A percentile compares a stretch with the other conserved stretches of the same genome.
Evolutionary conservation across 1,140 invertebrate species (phyloP).

Genomic region (Probaryconus sp.): DNA sequence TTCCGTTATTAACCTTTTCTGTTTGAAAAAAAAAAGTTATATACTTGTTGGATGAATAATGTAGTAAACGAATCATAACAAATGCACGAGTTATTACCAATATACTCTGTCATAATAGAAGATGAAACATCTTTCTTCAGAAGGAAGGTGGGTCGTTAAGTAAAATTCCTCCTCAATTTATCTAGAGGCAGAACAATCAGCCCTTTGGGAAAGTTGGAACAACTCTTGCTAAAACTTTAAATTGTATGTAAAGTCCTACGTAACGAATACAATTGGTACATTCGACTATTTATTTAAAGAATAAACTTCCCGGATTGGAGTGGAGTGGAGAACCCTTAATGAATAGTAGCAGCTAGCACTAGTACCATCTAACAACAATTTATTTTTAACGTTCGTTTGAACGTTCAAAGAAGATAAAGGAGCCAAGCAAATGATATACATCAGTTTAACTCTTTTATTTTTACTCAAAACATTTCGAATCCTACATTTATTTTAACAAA

Average conservation of each 20-base stretch:
- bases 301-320: slow-evolving; percentile 52
- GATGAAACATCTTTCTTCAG: slow-evolving; percentile 56
- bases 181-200: slow-evolving; percentile 57
- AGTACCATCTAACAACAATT: slow-evolving; percentile 37
- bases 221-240: slow-evolving; percentile 60
- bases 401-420: too few species aligned
- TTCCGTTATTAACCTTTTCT: slow-evolving; percentile 49
- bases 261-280: slow-evolving; percentile 61
- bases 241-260: slow-evolving; percentile 62
- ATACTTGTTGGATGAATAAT: slow-evolving; percentile 53
- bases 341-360: too few species aligned
- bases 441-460: too few species aligned
- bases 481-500: too few species aligned
- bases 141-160: slow-evolving; percentile 46
- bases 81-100: slow-evolving; percentile 48
- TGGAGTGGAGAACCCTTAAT: slow-evolving; percentile 46
- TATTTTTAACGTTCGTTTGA: slow-evolving; percentile 10
- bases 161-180: slow-evolving; percentile 61
- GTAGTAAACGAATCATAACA: slow-evolving; percentile 53
- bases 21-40: slow-evolving; percentile 42
- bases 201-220: slow-evolving; percentile 57
- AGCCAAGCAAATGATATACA: too few species aligned
- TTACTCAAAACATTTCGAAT: too few species aligned
- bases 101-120: slow-evolving; percentile 44
- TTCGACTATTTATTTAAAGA: slow-evolving; percentile 61